Percentiles rank a stretch among this genome's conserved stretches.
Evolutionary conservation across 2,797 vertebrate genomes (phyloP).

Genomic region (Onychomys leucogaster): DNA sequence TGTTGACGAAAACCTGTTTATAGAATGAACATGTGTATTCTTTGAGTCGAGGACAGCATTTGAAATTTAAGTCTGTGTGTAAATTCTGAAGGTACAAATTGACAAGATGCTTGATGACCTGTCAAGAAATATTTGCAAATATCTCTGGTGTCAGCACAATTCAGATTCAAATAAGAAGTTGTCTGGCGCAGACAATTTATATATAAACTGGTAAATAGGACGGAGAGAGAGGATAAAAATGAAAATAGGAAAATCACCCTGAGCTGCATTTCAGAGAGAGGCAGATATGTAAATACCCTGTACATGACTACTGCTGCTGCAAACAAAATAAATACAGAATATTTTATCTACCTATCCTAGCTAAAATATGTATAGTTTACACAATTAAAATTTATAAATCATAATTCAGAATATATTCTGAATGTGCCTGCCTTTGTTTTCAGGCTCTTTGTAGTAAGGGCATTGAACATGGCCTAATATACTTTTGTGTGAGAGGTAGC

Average conservation of each 20-base stretch:
- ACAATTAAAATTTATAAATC: conserved; percentile 47
- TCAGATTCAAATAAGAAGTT: conserved; percentile 63
- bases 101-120: conserved; percentile 72
- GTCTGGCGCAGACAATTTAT: conserved; percentile 56
- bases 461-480: neutral
- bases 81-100: conserved; percentile 75
- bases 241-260: conserved; percentile 20
- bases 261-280: conserved; percentile 61
- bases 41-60: conserved; percentile 40
- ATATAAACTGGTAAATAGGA: conserved; percentile 72
- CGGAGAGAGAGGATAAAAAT: neutral
- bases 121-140: conserved; percentile 76
- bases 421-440: neutral
- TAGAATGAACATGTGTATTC: conserved; percentile 55
- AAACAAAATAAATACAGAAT: neutral
- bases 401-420: conserved; percentile 33
- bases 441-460: neutral
- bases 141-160: conserved; percentile 74
- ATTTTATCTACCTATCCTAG: neutral
- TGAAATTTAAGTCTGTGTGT: conserved; percentile 55
- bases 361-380: neutral
- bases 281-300: conserved; percentile 26
- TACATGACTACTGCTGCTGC: conserved; percentile 3
- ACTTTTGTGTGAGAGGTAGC: accelerated
- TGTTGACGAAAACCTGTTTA: conserved; percentile 61